phyloP scores from a whole-genome alignment of 2,797 vertebrate species.

The Sebastes umbrosus region DNA sequence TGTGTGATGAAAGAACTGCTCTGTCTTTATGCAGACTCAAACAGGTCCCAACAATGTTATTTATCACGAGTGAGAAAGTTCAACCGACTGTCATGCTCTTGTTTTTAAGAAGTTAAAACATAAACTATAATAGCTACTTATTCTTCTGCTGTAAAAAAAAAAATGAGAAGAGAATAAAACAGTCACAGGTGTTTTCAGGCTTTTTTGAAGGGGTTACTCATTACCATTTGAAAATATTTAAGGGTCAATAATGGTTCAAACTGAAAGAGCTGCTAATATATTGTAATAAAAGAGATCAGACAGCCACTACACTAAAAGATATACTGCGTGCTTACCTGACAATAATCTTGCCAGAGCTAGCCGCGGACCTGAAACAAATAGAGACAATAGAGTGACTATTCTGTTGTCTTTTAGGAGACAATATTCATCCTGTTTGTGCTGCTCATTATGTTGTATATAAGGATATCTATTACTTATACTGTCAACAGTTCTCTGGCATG shows the following conservation, averaged over 20 bases:
- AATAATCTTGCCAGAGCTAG: conserved; percentile 85
- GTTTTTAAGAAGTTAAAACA: not conserved
- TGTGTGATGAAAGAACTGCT: conserved; percentile 1
- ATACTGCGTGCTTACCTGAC: conserved; percentile 83
- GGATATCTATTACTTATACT: not conserved
- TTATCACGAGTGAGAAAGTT: not conserved
- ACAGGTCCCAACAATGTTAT: not conserved
- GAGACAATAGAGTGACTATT: conserved; percentile 66
- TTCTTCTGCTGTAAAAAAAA: not conserved
- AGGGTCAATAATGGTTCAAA: not conserved
- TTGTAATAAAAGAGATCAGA: not conserved
- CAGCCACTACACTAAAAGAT: conserved; percentile 31
- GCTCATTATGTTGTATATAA: not conserved
- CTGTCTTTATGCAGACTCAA: not conserved
- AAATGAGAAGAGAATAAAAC: not conserved
- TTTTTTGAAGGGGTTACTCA: not conserved
- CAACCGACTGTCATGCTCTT: not conserved
- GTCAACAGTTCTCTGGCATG: not conserved
- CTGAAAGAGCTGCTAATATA: not conserved
- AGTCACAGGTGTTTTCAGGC: not conserved
- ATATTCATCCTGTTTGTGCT: not conserved
- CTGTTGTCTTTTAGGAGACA: not conserved
- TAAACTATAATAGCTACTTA: not conserved
- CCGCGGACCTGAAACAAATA: conserved; percentile 80
- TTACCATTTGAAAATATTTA: not conserved